Evolutionary conservation across 2,113 vertebrate genomes (phyloP).

Genomic region (Oreocharis arfaki): DNA sequence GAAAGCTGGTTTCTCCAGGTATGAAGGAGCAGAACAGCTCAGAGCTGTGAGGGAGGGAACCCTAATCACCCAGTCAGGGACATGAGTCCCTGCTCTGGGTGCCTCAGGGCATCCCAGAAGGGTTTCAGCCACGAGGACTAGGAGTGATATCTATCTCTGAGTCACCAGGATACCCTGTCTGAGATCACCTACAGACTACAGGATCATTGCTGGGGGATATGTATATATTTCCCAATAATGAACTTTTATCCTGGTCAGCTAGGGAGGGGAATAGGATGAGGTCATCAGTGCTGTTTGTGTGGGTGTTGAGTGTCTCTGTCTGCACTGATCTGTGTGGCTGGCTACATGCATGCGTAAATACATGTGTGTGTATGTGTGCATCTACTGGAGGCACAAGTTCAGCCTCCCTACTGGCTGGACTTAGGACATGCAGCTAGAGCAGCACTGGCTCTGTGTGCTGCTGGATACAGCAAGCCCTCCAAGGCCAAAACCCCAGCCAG

Average conservation of each 20-base stretch:
- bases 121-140: fast-evolving
- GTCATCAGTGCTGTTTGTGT: background rate
- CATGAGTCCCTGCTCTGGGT: background rate
- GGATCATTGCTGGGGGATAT: background rate
- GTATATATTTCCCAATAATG: background rate
- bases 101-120: background rate
- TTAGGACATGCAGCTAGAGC: background rate
- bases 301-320: background rate
- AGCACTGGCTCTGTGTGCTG: background rate
- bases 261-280: background rate
- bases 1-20: background rate
- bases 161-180: background rate
- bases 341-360: background rate
- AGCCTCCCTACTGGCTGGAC: background rate
- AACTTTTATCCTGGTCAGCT: background rate
- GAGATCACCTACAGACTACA: background rate
- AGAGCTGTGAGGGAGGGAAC: fast-evolving
- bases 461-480: background rate
- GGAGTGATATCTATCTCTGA: background rate
- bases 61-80: background rate
- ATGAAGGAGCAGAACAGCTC: background rate
- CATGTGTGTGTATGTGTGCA: fast-evolving
- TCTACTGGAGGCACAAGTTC: background rate
- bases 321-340: background rate
- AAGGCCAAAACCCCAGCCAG: background rate